These are phyloP conservation scores for Andrena haemorrhoa DNA, from an alignment of 2,888 invertebrate genomes.

Conservation along the genomic window DNA sequence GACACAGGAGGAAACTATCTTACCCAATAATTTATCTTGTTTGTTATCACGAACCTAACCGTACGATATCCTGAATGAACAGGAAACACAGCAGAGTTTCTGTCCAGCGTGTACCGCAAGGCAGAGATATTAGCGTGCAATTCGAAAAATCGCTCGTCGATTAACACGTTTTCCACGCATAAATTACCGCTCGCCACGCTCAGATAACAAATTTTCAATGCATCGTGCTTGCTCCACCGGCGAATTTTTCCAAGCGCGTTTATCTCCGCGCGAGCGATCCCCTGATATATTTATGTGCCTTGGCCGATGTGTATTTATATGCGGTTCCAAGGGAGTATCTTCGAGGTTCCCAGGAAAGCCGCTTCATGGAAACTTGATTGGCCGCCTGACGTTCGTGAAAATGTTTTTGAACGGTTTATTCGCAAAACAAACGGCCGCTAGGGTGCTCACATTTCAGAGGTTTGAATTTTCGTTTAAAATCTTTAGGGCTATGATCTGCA, in stretches of 20 bases:
- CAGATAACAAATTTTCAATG: slow-evolving; percentile 50
- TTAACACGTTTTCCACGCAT: slow-evolving; percentile 40
- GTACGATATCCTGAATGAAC: slow-evolving; percentile 4
- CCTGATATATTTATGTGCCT: slow-evolving; percentile 65
- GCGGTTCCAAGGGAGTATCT: slow-evolving; percentile 46
- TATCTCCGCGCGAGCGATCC: slow-evolving; percentile 49
- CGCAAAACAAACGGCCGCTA: not conserved
- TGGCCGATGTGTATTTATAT: slow-evolving; percentile 68
- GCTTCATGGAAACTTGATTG: slow-evolving; percentile 56
- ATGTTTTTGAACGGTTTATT: not conserved
- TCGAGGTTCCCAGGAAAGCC: slow-evolving; percentile 52
- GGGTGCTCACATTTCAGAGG: not conserved
- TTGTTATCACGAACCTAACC: not conserved
- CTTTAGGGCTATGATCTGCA: too few relatives aligned
- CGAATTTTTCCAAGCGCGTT: slow-evolving; percentile 56
- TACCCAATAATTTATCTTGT: slow-evolving; percentile 1
- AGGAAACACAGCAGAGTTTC: not conserved
- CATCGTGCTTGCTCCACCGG: not conserved
- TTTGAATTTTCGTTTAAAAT: not conserved
- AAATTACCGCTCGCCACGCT: slow-evolving; percentile 36
- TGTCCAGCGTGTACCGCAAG: slow-evolving; percentile 12
- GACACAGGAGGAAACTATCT: not conserved
- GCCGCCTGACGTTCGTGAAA: slow-evolving; percentile 2
- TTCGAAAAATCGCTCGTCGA: slow-evolving; percentile 18
- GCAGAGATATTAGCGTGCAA: slow-evolving; percentile 23